Conservation (phyloP, 2,888 invertebrate genomes). For the Spodoptera exigua region DNA sequence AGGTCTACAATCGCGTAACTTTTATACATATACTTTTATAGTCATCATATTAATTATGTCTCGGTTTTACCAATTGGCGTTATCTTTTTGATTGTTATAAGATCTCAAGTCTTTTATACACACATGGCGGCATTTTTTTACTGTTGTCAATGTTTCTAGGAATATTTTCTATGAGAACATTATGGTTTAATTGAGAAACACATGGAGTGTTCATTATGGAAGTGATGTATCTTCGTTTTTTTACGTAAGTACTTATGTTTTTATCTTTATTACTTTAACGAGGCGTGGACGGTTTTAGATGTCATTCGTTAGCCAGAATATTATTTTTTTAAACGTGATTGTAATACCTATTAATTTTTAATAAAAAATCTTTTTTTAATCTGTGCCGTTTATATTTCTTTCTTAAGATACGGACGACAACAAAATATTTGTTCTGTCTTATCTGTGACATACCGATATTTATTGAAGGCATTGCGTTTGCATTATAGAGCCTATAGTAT, state of each 20-base stretch:
- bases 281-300: neutral
- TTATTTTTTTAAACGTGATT: neutral
- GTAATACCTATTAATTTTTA: neutral
- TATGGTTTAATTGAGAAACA: constrained; percentile 37
- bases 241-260: neutral
- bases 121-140: constrained; percentile 26
- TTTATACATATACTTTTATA: constrained; percentile 16
- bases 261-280: constrained; percentile 7
- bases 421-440: constrained; percentile 27
- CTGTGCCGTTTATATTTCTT: constrained; percentile 2
- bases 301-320: neutral
- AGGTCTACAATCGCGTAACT: constrained; percentile 26
- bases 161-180: constrained; percentile 40
- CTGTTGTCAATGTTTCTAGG: constrained; percentile 35
- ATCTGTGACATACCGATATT: constrained; percentile 26
- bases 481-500: constrained; percentile 17
- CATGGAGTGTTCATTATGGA: constrained; percentile 32
- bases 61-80: constrained; percentile 44
- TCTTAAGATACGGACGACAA: neutral
- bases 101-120: constrained; percentile 47
- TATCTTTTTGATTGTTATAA: constrained; percentile 43
- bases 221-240: constrained; percentile 6
- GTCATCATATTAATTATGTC: constrained; percentile 25
- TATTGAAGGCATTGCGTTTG: constrained; percentile 34
- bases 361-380: neutral